Conservation (phyloP, 2,797 vertebrate species). For the Poeciliopsis turneri region DNA sequence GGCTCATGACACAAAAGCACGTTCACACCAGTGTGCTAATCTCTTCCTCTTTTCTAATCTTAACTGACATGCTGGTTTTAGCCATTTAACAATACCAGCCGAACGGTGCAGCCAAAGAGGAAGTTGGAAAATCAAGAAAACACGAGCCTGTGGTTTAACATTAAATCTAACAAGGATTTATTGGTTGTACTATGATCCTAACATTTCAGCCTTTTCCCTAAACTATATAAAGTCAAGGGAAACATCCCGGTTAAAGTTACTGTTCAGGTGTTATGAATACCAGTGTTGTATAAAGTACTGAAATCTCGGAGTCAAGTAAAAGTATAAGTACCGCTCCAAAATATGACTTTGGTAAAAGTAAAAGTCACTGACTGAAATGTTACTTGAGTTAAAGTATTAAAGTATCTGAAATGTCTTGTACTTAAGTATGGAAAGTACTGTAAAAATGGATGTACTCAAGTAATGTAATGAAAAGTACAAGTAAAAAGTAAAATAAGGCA, state of each 20-base stretch:
- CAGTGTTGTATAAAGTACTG: too few relatives aligned
- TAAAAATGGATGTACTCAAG: too few relatives aligned
- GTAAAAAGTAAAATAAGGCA: too few relatives aligned
- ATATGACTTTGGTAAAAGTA: too few relatives aligned
- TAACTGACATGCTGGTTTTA: conserved; percentile 11
- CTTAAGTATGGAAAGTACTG: too few relatives aligned
- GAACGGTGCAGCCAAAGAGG: conserved; percentile 33
- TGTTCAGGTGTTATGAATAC: conserved; percentile 2
- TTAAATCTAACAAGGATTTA: conserved; percentile 28
- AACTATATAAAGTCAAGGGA: background rate
- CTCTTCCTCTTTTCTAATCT: conserved; percentile 49
- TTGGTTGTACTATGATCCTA: background rate
- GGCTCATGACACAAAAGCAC: conserved; percentile 17
- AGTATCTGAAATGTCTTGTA: too few relatives aligned
- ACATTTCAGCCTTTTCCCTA: background rate
- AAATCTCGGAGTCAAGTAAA: too few relatives aligned
- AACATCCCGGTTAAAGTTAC: background rate
- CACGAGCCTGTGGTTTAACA: background rate
- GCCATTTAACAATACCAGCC: conserved; percentile 38
- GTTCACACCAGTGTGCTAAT: conserved; percentile 2
- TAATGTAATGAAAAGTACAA: too few relatives aligned
- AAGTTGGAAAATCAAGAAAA: conserved; percentile 22
- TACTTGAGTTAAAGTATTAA: too few relatives aligned
- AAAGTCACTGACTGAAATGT: too few relatives aligned
- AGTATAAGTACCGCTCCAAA: too few relatives aligned